Evolutionary conservation across 2,888 invertebrate genomes (phyloP).

Genomic region (Tuberolachnus salignus): DNA sequence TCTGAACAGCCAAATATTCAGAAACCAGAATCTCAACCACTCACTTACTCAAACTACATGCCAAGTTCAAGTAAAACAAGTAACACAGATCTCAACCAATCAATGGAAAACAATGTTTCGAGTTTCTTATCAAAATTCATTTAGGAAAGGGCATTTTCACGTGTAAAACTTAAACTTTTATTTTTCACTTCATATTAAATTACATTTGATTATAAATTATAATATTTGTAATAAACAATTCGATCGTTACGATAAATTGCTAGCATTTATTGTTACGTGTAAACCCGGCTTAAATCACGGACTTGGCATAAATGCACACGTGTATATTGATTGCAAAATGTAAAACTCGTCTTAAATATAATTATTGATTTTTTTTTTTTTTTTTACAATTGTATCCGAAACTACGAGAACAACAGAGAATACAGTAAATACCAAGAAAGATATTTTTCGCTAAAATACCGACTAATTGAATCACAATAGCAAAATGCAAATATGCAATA

Average conservation of each 20-base stretch:
- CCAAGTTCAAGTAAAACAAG: slow-evolving; percentile 17
- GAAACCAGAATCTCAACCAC: slow-evolving; percentile 9
- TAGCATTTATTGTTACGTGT: slow-evolving; percentile 40
- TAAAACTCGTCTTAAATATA: no score
- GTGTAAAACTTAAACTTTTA: slow-evolving; percentile 10
- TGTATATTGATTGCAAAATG: no score
- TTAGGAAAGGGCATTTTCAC: slow-evolving; percentile 22
- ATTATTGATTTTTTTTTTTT: no score
- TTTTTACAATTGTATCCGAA: no score
- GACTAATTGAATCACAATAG: no score
- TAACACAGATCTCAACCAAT: slow-evolving; percentile 21
- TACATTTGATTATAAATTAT: slow-evolving; percentile 28
- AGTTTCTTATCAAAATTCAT: slow-evolving; percentile 27
- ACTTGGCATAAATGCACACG: no score
- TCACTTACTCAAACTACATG: slow-evolving; percentile 20
- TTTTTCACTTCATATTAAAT: slow-evolving; percentile 19
- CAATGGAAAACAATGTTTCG: slow-evolving; percentile 22
- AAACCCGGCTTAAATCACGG: slow-evolving; percentile 39
- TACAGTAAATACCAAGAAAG: no score
- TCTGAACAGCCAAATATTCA: slow-evolving; percentile 9
- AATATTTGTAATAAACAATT: slow-evolving; percentile 13
- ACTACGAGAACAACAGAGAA: no score
- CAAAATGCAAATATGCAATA: no score
- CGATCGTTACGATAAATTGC: neutral
- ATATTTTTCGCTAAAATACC: no score